Evolutionary conservation across 2,888 invertebrate genomes (phyloP), one percentile per base, ranked within the genome.

Genomic region (Prionchulus punctatus): DNA sequence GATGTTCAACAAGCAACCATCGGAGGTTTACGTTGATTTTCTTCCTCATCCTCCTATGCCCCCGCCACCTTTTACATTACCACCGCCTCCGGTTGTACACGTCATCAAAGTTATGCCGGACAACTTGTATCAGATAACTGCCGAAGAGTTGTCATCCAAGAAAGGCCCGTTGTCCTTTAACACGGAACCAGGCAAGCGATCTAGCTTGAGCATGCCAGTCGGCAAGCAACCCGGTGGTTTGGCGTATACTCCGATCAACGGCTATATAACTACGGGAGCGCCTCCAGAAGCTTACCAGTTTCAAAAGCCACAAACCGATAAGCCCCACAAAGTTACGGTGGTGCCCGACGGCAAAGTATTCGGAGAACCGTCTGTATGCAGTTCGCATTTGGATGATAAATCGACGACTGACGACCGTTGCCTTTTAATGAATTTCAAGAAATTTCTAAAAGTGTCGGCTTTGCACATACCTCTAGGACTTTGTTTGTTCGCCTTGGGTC

Each of bases 401-500:
- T 36, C 36, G 36, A 12, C 36, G 36, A 7, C 36, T 7, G 18
- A 36, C 36, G n/a, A n/a, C n/a, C n/a, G n/a, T n/a, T 12, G 36
- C 36, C 12, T 18, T 18, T 36, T 36, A 15, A 15, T 47, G 4
- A 43, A 54, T 25, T 53, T 1, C 26, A 2, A 26, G 3, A 1
- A 23, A 15, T 7, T 54, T 27, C 3, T 12, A n/a, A 2, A 30
- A n/a, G 1, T 57, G 25, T 25, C 51, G 18, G 28, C 58, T 21
- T 23, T 52, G 28, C 50, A 42, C 2, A 28, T 53, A 2, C 7
- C 60, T 12, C 36, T 54, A 45, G 53, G 58, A n/a, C 18, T 58
- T 3, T 21, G 28, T 26, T 43, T 60, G 18, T 58, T 60, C 47
- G 53, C 31, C 4, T 50, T 60, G 23, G 60, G 60, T 15, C 43